Conservation (phyloP, 2,888 invertebrate genomes). For the Coremacera marginata region DNA sequence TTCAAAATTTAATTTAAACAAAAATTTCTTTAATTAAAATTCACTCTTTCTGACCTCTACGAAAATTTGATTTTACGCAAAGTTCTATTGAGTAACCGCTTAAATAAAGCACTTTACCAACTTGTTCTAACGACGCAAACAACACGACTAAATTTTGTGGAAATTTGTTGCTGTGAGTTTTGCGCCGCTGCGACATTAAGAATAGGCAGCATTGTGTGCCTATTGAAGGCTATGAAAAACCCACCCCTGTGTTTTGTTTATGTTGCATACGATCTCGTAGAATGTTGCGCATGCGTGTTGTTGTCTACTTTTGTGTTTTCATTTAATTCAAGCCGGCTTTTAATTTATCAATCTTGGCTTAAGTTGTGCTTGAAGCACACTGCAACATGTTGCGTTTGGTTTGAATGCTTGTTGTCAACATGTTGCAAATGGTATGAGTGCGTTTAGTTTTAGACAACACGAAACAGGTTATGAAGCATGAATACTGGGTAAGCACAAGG, state of each 20-base stretch:
- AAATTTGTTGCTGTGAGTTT: not conserved
- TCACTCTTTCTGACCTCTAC: too few relatives aligned
- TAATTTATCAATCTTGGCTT: not conserved
- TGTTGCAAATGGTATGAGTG: not conserved
- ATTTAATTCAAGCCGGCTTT: not conserved
- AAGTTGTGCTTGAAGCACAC: not conserved
- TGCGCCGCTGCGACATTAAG: not conserved
- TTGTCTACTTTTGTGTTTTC: not conserved
- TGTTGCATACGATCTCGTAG: constrained; percentile 3
- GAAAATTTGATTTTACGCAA: too few relatives aligned
- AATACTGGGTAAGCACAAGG: too few relatives aligned
- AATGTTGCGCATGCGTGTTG: constrained; percentile 8
- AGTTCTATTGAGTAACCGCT: too few relatives aligned
- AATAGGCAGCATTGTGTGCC: not conserved
- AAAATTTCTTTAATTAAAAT: not conserved
- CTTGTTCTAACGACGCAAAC: constrained; percentile 6
- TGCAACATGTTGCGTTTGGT: not conserved
- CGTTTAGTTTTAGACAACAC: not conserved
- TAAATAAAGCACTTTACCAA: not conserved
- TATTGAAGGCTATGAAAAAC: not conserved
- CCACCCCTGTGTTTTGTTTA: constrained; percentile 4
- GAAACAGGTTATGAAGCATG: not conserved
- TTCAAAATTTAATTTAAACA: not conserved
- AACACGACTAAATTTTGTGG: constrained; percentile 17
- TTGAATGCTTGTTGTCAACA: not conserved